Percentiles rank a stretch among this genome's conserved stretches.
phyloP scores from a whole-genome alignment of 2,888 invertebrate species.

The Sesamia inferens region DNA sequence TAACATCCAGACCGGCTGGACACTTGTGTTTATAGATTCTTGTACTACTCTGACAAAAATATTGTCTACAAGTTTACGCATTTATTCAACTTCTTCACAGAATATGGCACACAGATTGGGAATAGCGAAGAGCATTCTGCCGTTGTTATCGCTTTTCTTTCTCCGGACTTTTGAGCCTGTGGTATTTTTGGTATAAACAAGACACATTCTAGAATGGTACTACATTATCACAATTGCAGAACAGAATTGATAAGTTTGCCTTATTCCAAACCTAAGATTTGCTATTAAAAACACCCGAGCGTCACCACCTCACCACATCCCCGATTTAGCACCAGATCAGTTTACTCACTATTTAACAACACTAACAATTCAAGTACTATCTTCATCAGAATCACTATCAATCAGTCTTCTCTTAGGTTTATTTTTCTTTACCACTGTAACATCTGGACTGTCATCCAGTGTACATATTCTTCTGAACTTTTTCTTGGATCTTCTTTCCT shows the following conservation, averaged over 20 bases:
- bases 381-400: constrained; percentile 85
- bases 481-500: constrained; percentile 71
- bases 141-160: background rate
- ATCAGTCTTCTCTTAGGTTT: constrained; percentile 77
- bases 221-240: background rate
- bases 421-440: constrained; percentile 70
- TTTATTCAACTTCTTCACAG: background rate
- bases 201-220: background rate
- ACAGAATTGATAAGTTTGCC: background rate
- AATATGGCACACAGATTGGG: background rate
- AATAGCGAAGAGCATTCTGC: background rate
- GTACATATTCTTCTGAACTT: constrained; percentile 58
- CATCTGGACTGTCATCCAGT: constrained; percentile 77
- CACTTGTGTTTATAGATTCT: constrained; percentile 10
- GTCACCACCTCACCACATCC: too few species aligned
- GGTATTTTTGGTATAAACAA: background rate
- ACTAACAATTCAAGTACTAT: constrained; percentile 69
- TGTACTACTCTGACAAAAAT: constrained; percentile 13
- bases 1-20: constrained; percentile 56
- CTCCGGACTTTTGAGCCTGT: too few species aligned
- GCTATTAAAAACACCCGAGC: background rate
- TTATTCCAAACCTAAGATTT: background rate
- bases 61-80: background rate
- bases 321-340: constrained; percentile 14
- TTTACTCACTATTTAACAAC: constrained; percentile 3